Conservation (phyloP, 2,888 invertebrate genomes). For the Ariolimax columbianus region DNA sequence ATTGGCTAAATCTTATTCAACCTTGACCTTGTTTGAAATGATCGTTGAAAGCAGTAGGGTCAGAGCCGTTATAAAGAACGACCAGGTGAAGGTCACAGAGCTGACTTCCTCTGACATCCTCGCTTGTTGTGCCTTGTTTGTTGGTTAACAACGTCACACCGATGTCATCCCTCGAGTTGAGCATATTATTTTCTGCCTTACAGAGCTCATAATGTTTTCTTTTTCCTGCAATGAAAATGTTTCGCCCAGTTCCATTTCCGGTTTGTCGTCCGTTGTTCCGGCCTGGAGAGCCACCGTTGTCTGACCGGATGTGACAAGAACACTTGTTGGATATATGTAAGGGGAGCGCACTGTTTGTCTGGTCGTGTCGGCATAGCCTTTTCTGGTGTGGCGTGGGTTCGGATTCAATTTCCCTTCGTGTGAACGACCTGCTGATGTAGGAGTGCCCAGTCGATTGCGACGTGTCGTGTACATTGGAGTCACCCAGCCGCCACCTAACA, state of each 20-base stretch:
- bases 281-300: background rate
- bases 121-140: background rate
- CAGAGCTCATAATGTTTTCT: conserved; percentile 20
- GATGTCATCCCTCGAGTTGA: conserved; percentile 6
- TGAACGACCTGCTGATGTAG: background rate
- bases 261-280: background rate
- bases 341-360: background rate
- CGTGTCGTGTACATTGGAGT: conserved; percentile 29
- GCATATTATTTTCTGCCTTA: background rate
- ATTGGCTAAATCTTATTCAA: no score
- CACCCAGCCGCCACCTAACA: conserved; percentile 40
- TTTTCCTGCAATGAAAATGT: conserved; percentile 22
- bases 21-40: background rate
- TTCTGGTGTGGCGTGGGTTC: background rate
- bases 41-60: background rate
- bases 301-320: background rate
- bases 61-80: conserved; percentile 10
- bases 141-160: background rate
- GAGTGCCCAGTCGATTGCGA: background rate
- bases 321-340: background rate
- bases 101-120: no score
- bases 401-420: background rate
- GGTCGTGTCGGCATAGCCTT: conserved; percentile 10
- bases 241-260: conserved; percentile 18
- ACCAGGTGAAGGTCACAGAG: background rate